phyloP scores from a whole-genome alignment of 2,113 vertebrate species.

The Anhinga rufa region DNA sequence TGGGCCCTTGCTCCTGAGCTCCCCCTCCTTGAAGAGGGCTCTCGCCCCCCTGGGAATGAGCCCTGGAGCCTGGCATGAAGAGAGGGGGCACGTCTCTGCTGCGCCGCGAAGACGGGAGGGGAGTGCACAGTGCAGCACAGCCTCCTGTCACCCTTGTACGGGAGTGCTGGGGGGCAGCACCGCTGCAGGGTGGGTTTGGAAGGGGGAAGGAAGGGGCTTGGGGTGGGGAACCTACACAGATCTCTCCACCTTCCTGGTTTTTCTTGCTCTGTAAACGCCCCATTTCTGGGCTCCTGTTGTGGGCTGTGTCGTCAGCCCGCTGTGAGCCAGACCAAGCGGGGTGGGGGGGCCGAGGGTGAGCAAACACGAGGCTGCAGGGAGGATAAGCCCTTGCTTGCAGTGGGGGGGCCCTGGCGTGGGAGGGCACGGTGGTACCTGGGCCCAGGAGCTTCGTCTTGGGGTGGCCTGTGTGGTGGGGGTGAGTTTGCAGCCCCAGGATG shows the following conservation, averaged over 20 bases:
- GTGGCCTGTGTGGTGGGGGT: neutral
- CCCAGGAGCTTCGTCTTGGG: neutral
- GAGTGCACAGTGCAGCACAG: neutral
- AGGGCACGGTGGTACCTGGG: neutral
- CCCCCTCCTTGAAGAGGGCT: neutral
- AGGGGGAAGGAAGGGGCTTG: rapidly evolving
- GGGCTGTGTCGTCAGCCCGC: neutral
- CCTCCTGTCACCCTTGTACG: neutral
- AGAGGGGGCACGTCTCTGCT: rapidly evolving
- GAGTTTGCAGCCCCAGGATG: neutral
- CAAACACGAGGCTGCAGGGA: too few relatives aligned
- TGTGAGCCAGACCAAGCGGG: neutral
- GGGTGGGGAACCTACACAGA: rapidly evolving
- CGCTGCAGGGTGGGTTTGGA: neutral
- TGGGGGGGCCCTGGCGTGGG: too few relatives aligned
- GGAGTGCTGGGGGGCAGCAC: too few relatives aligned
- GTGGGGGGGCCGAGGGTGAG: neutral
- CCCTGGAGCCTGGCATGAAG: neutral
- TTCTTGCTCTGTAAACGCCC: rapidly evolving
- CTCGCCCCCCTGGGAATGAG: neutral
- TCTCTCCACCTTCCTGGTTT: neutral
- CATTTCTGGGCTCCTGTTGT: neutral
- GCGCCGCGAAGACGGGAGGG: neutral
- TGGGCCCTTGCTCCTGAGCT: neutral
- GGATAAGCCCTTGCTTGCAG: neutral